phyloP scores from a whole-genome alignment of 2,888 invertebrate species.

The Leptopilina myrica region DNA sequence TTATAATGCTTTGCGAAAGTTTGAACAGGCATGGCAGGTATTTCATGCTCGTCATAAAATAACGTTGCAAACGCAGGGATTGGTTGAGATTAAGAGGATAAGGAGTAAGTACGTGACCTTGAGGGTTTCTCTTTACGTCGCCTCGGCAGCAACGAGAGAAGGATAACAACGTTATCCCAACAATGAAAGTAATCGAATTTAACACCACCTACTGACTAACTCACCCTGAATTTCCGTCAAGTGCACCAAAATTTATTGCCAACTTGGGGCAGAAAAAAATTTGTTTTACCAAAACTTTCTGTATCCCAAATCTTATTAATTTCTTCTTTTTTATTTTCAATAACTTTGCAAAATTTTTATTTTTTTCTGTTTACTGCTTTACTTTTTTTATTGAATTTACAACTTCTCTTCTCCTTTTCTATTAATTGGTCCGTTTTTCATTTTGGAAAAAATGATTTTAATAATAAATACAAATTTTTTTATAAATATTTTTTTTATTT shows the following conservation, averaged over 20 bases:
- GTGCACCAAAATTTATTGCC: slow-evolving; percentile 60
- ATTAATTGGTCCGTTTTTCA: too few relatives aligned
- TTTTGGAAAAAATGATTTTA: too few relatives aligned
- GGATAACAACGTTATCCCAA: slow-evolving; percentile 72
- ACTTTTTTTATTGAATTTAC: too few relatives aligned
- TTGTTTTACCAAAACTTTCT: slow-evolving; percentile 5
- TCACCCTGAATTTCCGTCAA: slow-evolving; percentile 64
- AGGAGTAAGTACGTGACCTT: slow-evolving; percentile 69
- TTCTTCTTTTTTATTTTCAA: too few relatives aligned
- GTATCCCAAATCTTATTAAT: not conserved
- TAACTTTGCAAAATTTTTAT: too few relatives aligned
- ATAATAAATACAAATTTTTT: too few relatives aligned
- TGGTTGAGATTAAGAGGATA: slow-evolving; percentile 68
- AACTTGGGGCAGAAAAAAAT: slow-evolving; percentile 24
- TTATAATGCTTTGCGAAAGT: not conserved
- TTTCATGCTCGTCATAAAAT: slow-evolving; percentile 44
- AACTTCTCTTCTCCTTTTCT: too few relatives aligned
- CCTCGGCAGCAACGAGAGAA: slow-evolving; percentile 61
- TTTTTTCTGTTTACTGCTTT: too few relatives aligned
- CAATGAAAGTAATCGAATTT: slow-evolving; percentile 75
- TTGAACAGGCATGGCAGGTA: not conserved
- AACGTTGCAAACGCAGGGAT: slow-evolving; percentile 55
- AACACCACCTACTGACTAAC: slow-evolving; percentile 67
- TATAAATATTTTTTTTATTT: too few relatives aligned
- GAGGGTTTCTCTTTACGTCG: slow-evolving; percentile 64